A percentile compares a stretch with the other conserved stretches of the same genome.
phyloP scores from a whole-genome alignment of 2,888 invertebrate genomes.

The Mimas tiliae region DNA sequence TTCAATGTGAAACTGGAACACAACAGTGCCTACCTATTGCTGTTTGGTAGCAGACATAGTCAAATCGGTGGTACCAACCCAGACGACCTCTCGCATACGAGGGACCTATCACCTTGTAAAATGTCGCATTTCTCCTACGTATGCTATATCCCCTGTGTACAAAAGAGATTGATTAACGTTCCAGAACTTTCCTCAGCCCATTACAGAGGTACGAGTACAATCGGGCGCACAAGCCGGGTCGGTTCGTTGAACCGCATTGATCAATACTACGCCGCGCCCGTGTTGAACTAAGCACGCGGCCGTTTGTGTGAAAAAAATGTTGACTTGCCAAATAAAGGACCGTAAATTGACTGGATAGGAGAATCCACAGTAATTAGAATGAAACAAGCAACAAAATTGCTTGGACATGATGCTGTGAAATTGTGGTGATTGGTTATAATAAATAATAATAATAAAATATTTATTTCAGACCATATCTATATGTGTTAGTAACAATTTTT shows the following conservation, averaged over 20 bases:
- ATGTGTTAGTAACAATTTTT: too few species aligned
- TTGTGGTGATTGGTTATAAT: too few species aligned
- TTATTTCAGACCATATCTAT: too few species aligned
- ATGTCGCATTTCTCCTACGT: not conserved
- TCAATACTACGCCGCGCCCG: slow-evolving; percentile 17
- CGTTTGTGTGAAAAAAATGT: not conserved
- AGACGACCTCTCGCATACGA: too few species aligned
- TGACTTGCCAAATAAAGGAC: not conserved
- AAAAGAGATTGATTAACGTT: slow-evolving; percentile 8
- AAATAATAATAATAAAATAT: too few species aligned
- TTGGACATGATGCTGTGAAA: too few species aligned
- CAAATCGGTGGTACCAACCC: too few species aligned
- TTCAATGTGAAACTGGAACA: too few species aligned
- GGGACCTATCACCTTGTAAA: too few species aligned
- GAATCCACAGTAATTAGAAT: not conserved
- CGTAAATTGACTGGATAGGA: not conserved
- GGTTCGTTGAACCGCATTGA: slow-evolving; percentile 19
- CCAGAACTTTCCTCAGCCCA: not conserved
- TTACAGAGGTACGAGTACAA: slow-evolving; percentile 8
- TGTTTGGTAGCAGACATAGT: too few species aligned
- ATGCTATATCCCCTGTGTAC: not conserved
- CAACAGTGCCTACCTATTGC: too few species aligned
- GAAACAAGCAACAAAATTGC: not conserved
- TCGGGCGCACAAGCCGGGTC: not conserved
- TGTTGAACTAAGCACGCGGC: slow-evolving; percentile 12